Base-by-base conservation (phyloP, 2,113 vertebrate species). In the Oncorhynchus gorbuscha region DNA sequence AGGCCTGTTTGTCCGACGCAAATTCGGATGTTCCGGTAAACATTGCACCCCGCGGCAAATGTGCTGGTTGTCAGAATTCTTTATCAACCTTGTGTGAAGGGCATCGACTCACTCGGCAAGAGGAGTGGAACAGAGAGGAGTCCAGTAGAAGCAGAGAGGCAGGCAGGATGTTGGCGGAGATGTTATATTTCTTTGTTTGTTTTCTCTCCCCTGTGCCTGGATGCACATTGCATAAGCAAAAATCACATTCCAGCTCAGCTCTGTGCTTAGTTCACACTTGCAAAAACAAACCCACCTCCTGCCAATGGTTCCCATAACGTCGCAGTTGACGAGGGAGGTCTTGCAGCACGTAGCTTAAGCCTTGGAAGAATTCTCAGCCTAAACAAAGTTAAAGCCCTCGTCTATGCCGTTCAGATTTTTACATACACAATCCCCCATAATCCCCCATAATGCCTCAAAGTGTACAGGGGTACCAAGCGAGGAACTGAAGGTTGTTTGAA, bases 371-470 rank as follows among this genome's bases (percentile, higher is more conserved):
- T 84, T 77, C 58, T 68, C 77, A 89, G 90, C 76, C 77, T 78
- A 90, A 93, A 92, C 83, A 87, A 32, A 83, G 83, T 80, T 79
- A 81, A 83, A 78, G 70, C 83, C 73, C 22, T 75, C 13, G 12
- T 88, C 85, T 91, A 75, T 45, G 39, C 11, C 39, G 9, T 45
- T 45, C 35, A 79, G 8, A 7, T 62, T n/a, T 62, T 73, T 69
- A 76, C 49, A 30, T 55, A 69, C 65, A 71, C 30, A 64, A 72
- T 72, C 67, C 51, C 14, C 16, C 51, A 55, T 16, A 55, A 55
- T 55, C 67, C 51, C 14, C 16, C 51, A 55, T 16, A 55, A 55
- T 55, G 51, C 51, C n/a, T 62, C 20, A 62, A 22, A 24, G 20
- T 62, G 59, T 62, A 6, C n/a, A 62, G 59, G 39, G n/a, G n/a